Base-by-base conservation (phyloP, 2,113 vertebrate species). In the Calidris pygmaea region DNA sequence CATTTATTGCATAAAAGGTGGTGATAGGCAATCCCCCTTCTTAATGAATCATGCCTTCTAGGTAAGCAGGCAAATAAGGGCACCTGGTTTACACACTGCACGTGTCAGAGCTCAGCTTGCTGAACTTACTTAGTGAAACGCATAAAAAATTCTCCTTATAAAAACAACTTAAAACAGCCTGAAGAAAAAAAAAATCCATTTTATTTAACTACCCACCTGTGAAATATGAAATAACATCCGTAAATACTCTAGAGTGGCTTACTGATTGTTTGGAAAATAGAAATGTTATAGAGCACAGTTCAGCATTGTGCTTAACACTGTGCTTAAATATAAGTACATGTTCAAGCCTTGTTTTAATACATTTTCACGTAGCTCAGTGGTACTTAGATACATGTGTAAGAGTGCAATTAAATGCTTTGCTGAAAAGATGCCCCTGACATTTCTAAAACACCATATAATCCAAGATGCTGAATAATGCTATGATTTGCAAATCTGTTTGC, bases 181-280 rank as follows among this genome's bases (percentile, higher is more conserved):
- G 77, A 50, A 96, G 58, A 92, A 97, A 96, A 95, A 68, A 80
- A 70, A 79, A 60, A 71, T 65, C 65, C 7, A 65, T 96, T 96
- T 90, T 52, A 85, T 89, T 97, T 91, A 81, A 96, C 75, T 94
- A 66, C 55, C 75, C 30, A 85, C 94, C 94, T 95, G 85, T 84
- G 58, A 95, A 89, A 72, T 93, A 77, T 65, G 75, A 96, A 96
- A 93, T 88, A 65, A 87, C 87, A 89, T 89, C 84, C 35, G 93
- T 94, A 93, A 93, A 84, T 79, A 82, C 17, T 75, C 53, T 78
- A 37, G 55, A 83, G 53, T 65, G 14, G 35, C 12, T 74, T 93
- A 68, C 68, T 86, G 80, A 88, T 89, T 63, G 47, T 87, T 95
- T 52, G 55, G 65, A 76, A 81, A 87, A 87, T 37, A 79, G 20